phyloP scores from a whole-genome alignment of 2,888 invertebrate genomes.

The Frankliniella intonsa region DNA sequence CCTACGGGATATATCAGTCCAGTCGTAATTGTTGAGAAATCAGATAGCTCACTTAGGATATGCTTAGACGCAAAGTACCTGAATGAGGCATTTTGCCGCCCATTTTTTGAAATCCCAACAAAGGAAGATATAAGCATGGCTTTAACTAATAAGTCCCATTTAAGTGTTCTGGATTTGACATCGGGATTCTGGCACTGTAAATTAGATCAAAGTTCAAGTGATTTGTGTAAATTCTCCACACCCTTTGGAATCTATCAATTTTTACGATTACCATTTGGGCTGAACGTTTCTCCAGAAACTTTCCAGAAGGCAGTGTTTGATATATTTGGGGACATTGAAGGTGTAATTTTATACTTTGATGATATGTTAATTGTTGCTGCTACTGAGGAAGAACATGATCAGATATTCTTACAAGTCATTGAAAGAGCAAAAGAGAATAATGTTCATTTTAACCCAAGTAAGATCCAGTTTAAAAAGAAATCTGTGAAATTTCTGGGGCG shows the following conservation, averaged over 20 bases:
- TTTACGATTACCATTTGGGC: constrained; percentile 42
- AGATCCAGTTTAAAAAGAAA: constrained; percentile 32
- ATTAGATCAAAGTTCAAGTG: constrained; percentile 29
- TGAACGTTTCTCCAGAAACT: constrained; percentile 42
- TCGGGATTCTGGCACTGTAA: constrained; percentile 32
- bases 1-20: not conserved
- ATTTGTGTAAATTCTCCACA: constrained; percentile 32
- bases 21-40: constrained; percentile 31
- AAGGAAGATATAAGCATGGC: constrained; percentile 31
- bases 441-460: constrained; percentile 12
- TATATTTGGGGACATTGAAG: constrained; percentile 43
- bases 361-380: constrained; percentile 41
- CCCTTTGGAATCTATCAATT: constrained; percentile 39
- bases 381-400: not conserved
- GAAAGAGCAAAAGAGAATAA: not conserved
- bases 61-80: constrained; percentile 33
- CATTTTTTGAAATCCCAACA: constrained; percentile 31
- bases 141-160: constrained; percentile 30
- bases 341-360: constrained; percentile 43
- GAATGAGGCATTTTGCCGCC: constrained; percentile 28
- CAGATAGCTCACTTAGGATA: constrained; percentile 31
- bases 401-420: not conserved
- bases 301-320: constrained; percentile 42
- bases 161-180: constrained; percentile 32
- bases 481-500: constrained; percentile 33